A percentile compares a stretch with the other conserved stretches of the same genome.
Evolutionary conservation across 2,797 vertebrate genomes (phyloP).

Genomic region (Neosilurus hyrtlii): DNA sequence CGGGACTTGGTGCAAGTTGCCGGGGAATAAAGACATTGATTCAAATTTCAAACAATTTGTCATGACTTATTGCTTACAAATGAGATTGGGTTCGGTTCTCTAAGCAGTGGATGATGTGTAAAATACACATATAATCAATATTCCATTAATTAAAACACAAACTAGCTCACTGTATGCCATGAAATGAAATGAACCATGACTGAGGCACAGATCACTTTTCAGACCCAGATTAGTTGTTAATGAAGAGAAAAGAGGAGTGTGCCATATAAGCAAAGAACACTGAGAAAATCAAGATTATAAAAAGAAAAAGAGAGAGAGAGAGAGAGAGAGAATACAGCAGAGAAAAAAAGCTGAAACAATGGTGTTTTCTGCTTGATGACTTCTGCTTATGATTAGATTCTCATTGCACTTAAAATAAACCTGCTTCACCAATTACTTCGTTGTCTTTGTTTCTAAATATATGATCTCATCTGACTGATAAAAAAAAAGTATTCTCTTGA

Average conservation of each 20-base stretch:
- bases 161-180: background rate
- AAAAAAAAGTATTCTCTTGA: background rate
- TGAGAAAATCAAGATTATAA: slow-evolving; percentile 13
- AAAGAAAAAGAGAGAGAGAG: background rate
- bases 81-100: slow-evolving; percentile 58
- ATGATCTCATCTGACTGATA: slow-evolving; percentile 10
- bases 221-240: background rate
- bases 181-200: background rate
- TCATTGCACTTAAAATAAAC: slow-evolving; percentile 70
- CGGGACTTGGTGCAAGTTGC: slow-evolving; percentile 23
- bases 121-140: slow-evolving; percentile 44
- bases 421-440: slow-evolving; percentile 51
- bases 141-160: slow-evolving; percentile 25
- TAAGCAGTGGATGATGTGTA: slow-evolving; percentile 47
- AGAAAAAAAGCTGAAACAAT: slow-evolving; percentile 60
- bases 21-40: slow-evolving; percentile 64
- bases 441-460: slow-evolving; percentile 32
- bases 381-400: slow-evolving; percentile 74
- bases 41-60: slow-evolving; percentile 71
- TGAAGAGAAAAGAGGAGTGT: slow-evolving; percentile 8
- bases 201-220: background rate
- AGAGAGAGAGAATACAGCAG: slow-evolving; percentile 30
- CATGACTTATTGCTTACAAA: slow-evolving; percentile 69
- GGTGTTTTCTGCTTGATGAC: slow-evolving; percentile 58
- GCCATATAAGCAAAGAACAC: background rate